A percentile compares a stretch with the other conserved stretches of the same genome.
Conservation (phyloP, 2,797 vertebrate genomes). For the Anisognathus igniventris region DNA sequence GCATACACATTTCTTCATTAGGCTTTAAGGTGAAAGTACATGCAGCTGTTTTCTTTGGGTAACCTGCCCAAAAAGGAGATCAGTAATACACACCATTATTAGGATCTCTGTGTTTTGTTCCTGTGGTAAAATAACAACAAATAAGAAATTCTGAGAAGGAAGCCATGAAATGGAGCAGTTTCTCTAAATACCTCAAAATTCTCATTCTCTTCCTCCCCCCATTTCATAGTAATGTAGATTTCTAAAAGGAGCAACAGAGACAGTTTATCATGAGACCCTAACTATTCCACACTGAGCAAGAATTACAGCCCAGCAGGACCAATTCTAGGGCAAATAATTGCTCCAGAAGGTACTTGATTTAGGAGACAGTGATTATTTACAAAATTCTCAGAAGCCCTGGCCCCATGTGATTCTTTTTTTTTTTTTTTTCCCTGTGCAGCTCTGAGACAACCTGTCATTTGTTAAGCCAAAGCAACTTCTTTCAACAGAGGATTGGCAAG, state of each 20-base stretch:
- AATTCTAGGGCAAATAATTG: background rate
- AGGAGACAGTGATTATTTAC: background rate
- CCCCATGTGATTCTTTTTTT: background rate
- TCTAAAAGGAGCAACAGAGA: background rate
- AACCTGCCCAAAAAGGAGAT: background rate
- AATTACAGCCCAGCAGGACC: background rate
- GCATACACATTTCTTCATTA: background rate
- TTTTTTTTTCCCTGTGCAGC: background rate
- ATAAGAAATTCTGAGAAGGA: background rate
- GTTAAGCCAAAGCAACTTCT: background rate
- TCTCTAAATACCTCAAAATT: background rate
- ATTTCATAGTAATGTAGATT: background rate
- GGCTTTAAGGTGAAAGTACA: background rate
- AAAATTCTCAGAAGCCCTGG: background rate
- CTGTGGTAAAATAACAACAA: background rate
- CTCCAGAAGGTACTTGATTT: background rate
- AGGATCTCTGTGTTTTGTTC: background rate
- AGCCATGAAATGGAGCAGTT: background rate
- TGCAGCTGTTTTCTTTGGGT: background rate
- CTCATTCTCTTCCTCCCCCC: background rate
- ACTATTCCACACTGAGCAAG: accelerated
- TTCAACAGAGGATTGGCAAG: background rate
- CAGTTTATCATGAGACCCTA: background rate
- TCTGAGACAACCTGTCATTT: background rate
- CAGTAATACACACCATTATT: background rate